A percentile compares a stretch with the other conserved stretches of the same genome.
These are phyloP conservation scores for Pygoscelis adeliae DNA, from an alignment of 2,113 vertebrate species.

Conservation along the genomic window DNA sequence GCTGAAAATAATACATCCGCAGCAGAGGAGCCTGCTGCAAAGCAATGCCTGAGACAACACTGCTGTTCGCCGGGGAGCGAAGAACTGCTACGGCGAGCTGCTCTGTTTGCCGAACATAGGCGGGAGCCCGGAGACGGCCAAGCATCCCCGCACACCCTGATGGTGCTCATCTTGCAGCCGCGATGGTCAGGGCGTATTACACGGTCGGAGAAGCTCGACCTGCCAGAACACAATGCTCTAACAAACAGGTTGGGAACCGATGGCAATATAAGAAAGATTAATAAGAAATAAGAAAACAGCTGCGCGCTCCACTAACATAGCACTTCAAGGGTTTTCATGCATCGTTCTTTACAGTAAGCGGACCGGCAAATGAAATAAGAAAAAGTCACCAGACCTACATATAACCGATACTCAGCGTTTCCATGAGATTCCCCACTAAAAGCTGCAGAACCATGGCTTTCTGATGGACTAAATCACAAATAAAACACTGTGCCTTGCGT, in stretches of 20 bases:
- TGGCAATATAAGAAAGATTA: background rate
- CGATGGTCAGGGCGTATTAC: accelerated
- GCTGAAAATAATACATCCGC: slow-evolving; percentile 21
- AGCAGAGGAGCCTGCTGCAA: background rate
- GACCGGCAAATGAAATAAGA: background rate
- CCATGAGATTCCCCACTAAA: background rate
- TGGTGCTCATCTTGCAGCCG: accelerated
- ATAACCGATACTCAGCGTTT: accelerated
- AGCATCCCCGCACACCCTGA: accelerated
- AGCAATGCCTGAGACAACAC: background rate
- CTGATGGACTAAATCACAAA: background rate
- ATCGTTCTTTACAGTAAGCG: accelerated
- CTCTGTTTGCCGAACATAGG: accelerated
- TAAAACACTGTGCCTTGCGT: accelerated
- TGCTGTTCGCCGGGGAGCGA: background rate
- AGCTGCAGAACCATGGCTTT: background rate
- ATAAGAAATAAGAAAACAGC: background rate
- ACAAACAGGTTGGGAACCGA: background rate
- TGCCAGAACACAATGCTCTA: background rate
- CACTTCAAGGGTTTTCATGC: background rate
- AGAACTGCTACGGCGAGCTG: background rate
- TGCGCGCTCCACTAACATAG: accelerated
- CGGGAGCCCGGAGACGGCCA: accelerated
- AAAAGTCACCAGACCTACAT: background rate
- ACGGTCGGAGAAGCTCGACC: accelerated